Evolutionary conservation across 2,888 invertebrate species (phyloP).

Genomic region (Orchestes rusci): DNA sequence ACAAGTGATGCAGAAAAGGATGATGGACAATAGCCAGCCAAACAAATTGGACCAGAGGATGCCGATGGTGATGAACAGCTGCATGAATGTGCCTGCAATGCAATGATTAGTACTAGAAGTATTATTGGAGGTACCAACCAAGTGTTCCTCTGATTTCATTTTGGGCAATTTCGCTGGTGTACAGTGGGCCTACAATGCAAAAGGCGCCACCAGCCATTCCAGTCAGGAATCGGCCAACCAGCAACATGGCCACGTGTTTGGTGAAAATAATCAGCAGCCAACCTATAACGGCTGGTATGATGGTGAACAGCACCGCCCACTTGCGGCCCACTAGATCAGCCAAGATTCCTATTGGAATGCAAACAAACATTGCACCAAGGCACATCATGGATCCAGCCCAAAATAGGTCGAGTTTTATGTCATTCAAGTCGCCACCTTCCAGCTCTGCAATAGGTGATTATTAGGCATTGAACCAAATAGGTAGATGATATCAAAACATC

Average conservation of each 20-base stretch:
- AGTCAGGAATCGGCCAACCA: conserved; percentile 56
- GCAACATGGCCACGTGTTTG: conserved; percentile 52
- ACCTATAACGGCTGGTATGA: conserved; percentile 63
- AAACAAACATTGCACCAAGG: conserved; percentile 64
- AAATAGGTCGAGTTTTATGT: conserved; percentile 48
- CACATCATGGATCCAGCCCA: conserved; percentile 66
- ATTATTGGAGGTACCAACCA: too few species aligned
- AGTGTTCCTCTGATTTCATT: conserved; percentile 75
- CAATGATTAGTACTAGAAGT: too few species aligned
- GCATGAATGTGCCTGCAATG: conserved; percentile 65
- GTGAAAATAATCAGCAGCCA: conserved; percentile 69
- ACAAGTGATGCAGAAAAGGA: conserved; percentile 57
- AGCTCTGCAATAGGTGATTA: conserved; percentile 38
- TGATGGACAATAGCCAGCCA: conserved; percentile 51
- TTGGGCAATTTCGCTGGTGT: conserved; percentile 80
- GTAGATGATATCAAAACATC: too few species aligned
- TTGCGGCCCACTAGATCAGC: conserved; percentile 54
- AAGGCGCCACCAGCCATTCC: conserved; percentile 76
- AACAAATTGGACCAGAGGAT: conserved; percentile 70
- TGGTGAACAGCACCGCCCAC: conserved; percentile 55
- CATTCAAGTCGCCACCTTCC: conserved; percentile 46
- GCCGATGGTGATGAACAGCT: conserved; percentile 78
- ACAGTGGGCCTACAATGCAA: conserved; percentile 76
- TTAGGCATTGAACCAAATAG: too few species aligned
- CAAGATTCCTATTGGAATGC: conserved; percentile 60